Conservation (phyloP, 2,888 invertebrate genomes). For the Eutolmus rufibarbis region DNA sequence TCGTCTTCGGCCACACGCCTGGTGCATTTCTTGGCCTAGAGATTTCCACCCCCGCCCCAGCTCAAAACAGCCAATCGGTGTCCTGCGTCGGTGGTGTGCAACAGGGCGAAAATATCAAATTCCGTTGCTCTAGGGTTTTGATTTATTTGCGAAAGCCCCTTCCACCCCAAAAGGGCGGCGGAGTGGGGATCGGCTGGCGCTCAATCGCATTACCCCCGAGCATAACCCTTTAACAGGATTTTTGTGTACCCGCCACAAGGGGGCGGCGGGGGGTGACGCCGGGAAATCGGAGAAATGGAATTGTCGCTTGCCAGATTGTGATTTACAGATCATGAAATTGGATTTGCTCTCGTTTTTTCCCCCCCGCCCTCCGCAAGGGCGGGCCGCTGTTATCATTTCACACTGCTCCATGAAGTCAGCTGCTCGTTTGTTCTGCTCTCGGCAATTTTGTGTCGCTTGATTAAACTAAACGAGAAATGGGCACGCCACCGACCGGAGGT, state of each 20-base stretch:
- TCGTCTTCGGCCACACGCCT: not conserved
- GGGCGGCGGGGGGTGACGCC: not conserved
- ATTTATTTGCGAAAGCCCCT: constrained; percentile 5
- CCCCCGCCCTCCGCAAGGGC: not conserved
- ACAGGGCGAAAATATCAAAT: constrained; percentile 11
- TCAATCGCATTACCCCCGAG: constrained; percentile 21
- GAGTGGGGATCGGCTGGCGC: not conserved
- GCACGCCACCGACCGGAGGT: not conserved
- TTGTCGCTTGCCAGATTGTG: constrained; percentile 35
- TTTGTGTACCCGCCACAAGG: not conserved
- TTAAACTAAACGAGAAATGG: not conserved
- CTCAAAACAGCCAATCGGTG: not conserved
- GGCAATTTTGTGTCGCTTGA: not conserved
- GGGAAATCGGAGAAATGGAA: constrained; percentile 9
- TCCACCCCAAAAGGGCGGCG: not conserved
- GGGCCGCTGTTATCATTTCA: not conserved
- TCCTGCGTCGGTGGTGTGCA: not conserved
- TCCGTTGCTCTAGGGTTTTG: not conserved
- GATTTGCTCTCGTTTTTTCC: not conserved
- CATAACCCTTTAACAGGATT: constrained; percentile 29
- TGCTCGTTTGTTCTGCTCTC: not conserved
- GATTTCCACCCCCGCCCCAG: not conserved
- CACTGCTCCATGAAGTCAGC: not conserved
- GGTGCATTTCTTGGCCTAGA: not conserved
- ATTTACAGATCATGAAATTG: constrained; percentile 31